A percentile compares a stretch with the other conserved stretches of the same genome.
Evolutionary conservation across 2,888 invertebrate genomes (phyloP).

Genomic region (Allophyes oxyacanthae): DNA sequence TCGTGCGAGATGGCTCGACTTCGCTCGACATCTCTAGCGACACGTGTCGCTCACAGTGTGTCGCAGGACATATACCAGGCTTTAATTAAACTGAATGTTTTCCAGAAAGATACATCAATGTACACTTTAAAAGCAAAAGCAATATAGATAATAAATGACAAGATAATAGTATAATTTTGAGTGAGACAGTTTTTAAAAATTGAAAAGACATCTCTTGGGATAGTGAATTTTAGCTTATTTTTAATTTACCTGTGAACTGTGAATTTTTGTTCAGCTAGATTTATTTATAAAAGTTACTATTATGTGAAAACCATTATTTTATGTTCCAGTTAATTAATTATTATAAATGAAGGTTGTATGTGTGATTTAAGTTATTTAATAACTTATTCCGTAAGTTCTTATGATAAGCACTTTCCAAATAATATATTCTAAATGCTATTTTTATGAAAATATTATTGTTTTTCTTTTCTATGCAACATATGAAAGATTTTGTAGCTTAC

Average conservation of each 20-base stretch:
- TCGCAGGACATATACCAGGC: too few relatives aligned
- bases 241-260: constrained; percentile 7
- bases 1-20: too few relatives aligned
- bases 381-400: constrained; percentile 42
- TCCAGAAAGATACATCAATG: too few relatives aligned
- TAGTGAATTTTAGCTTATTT: constrained; percentile 12
- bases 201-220: constrained; percentile 4
- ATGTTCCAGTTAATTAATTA: constrained; percentile 22
- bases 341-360: constrained; percentile 50
- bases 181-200: constrained; percentile 3
- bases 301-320: constrained; percentile 14
- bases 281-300: constrained; percentile 15
- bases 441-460: constrained; percentile 48
- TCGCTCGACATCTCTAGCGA: too few relatives aligned
- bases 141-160: constrained; percentile 1
- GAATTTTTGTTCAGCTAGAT: constrained; percentile 13
- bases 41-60: too few relatives aligned
- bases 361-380: constrained; percentile 39
- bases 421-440: constrained; percentile 52
- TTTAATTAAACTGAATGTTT: too few relatives aligned
- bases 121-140: neutral
- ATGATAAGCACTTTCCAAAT: constrained; percentile 50
- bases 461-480: constrained; percentile 70
- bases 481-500: constrained; percentile 66
- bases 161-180: constrained; percentile 3